Evolutionary conservation across 1,140 invertebrate species (phyloP), one percentile per base, ranked within the genome.

Genomic region (Drosophila ananassae): DNA sequence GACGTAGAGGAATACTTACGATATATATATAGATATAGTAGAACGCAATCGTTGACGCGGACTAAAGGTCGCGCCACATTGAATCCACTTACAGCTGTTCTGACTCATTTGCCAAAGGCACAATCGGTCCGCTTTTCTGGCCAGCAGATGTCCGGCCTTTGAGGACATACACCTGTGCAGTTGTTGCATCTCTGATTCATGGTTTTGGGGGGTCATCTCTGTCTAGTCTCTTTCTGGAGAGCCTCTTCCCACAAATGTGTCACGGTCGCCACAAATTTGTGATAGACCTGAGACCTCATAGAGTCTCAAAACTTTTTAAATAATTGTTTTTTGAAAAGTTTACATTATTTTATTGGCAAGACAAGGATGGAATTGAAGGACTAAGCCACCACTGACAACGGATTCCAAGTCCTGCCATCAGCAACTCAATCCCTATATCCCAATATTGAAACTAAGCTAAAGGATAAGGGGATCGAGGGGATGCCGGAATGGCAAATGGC

Each of bases 401-500:
- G 46, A 32, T 30, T 3, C 10, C 7, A 25, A 52, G 47, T 66
- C 47, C 47, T 60, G 57, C 57, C 58, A 44, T 53, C 58, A 25
- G 10, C 34, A 8, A 53, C 34, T 17, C 48, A 61, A 62, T 54
- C 13, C 13, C 41, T 28, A 28, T 46, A 34, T 30, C 28, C 28
- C 12, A 12, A 58, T 58, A 50, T 63, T 46, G 39, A 32, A 34
- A 41, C 13, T 6, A 24, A 9, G 10, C 28, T 32, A 8, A 46
- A 39, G 25, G 8, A 4, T 25, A 48, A 28, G 13, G 24, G 30
- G 2, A 7, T n/a, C 7, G n/a, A 47, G 46, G 21, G 48, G 53
- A 62, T 46, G 37, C 34, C 41, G 25, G 56, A 62, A 69, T 74
- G 59, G 57, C 68, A 81, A 78, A 87, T 77, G 82, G 82, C 81